Conservation (phyloP, 2,888 invertebrate genomes). For the Lepidocyrtinus sp. region DNA sequence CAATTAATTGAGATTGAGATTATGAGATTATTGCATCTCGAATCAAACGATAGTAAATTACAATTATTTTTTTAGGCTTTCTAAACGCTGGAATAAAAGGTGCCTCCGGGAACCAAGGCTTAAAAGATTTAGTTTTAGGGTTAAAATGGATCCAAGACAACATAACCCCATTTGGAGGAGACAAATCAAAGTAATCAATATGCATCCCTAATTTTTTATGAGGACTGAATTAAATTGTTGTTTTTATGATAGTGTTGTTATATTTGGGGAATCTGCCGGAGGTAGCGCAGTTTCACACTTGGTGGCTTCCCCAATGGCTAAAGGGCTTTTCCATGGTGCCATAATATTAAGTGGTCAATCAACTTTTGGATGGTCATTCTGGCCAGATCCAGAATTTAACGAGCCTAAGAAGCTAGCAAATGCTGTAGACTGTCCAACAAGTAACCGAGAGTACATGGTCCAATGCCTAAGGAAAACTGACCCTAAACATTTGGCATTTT, state of each 20-base stretch:
- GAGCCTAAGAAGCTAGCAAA: constrained; percentile 49
- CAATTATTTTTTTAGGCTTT: constrained; percentile 31
- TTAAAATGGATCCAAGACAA: constrained; percentile 42
- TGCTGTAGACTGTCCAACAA: constrained; percentile 52
- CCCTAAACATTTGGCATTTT: constrained; percentile 21
- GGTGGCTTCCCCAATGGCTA: constrained; percentile 48
- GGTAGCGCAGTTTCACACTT: constrained; percentile 28
- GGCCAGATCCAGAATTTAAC: constrained; percentile 43
- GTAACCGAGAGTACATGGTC: constrained; percentile 48
- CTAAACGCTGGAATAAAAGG: constrained; percentile 54
- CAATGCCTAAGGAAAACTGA: constrained; percentile 49
- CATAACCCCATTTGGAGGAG: constrained; percentile 43
- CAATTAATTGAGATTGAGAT: background rate
- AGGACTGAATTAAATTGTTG: no score
- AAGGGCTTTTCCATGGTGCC: constrained; percentile 40
- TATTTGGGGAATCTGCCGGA: constrained; percentile 45
- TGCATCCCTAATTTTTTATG: no score
- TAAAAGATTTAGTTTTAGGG: constrained; percentile 42
- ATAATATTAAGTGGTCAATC: constrained; percentile 45
- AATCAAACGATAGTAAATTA: no score
- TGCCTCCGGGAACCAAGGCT: constrained; percentile 51
- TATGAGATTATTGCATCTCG: background rate
- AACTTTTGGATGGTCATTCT: constrained; percentile 37
- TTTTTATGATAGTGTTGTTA: constrained; percentile 16
- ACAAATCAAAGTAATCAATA: no score